phyloP scores from a whole-genome alignment of 2,888 invertebrate species.

The Stegophylla sp. region DNA sequence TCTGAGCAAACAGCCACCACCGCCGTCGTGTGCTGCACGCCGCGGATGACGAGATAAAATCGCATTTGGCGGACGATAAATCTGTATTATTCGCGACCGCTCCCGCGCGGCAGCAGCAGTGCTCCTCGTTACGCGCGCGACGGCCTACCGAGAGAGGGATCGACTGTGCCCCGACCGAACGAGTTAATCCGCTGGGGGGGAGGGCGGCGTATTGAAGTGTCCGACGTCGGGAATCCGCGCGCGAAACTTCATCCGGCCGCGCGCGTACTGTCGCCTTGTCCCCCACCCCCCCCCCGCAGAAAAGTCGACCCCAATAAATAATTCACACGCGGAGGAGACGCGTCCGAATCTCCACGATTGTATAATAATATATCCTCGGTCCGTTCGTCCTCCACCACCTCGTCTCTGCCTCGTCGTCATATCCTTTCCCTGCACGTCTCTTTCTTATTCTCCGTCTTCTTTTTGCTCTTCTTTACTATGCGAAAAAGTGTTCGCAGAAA shows the following conservation, averaged over 20 bases:
- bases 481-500: no score
- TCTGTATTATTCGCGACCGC: constrained; percentile 56
- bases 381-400: no score
- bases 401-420: no score
- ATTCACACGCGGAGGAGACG: not conserved
- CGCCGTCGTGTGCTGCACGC: not conserved
- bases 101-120: not conserved
- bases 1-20: no score
- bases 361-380: no score
- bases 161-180: constrained; percentile 7
- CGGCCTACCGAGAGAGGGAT: not conserved
- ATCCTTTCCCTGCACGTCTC: no score
- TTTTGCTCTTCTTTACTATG: no score
- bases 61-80: constrained; percentile 58
- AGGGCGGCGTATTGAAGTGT: constrained; percentile 55
- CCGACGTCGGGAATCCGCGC: constrained; percentile 56
- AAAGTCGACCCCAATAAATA: no score
- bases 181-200: constrained; percentile 56
- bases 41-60: constrained; percentile 56
- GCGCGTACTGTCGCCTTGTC: not conserved
- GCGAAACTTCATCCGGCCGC: constrained; percentile 45
- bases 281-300: no score
- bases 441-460: no score
- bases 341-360: no score
- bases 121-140: not conserved